phyloP scores from a whole-genome alignment of 2,113 vertebrate species.

The Poeciliopsis prolifica region DNA sequence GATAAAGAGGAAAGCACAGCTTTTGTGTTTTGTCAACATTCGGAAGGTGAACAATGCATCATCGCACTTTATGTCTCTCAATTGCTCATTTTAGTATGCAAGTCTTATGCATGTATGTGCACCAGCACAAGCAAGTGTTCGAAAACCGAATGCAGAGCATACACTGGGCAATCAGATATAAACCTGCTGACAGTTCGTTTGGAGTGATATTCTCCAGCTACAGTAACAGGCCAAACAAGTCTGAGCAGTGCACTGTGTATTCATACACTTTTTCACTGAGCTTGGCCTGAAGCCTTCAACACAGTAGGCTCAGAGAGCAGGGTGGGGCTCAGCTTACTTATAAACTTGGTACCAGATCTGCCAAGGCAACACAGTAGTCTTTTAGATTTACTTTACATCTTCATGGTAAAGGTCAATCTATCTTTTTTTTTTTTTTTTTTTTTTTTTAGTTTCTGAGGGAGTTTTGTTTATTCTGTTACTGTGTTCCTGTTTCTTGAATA shows the following conservation, averaged over 20 bases:
- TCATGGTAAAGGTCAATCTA: background rate
- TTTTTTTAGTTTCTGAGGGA: background rate
- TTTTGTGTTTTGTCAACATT: slow-evolving; percentile 31
- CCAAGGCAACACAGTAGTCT: slow-evolving; percentile 15
- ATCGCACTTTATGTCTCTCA: slow-evolving; percentile 11
- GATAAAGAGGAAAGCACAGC: slow-evolving; percentile 23
- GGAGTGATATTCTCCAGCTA: slow-evolving; percentile 57
- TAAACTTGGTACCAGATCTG: slow-evolving; percentile 50
- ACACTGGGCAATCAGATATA: slow-evolving; percentile 40
- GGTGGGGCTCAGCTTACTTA: slow-evolving; percentile 48
- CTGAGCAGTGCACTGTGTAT: slow-evolving; percentile 75
- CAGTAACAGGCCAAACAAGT: slow-evolving; percentile 78
- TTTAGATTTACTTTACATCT: slow-evolving; percentile 6
- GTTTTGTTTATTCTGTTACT: slow-evolving; percentile 10
- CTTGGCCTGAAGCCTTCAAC: slow-evolving; percentile 74
- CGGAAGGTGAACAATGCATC: slow-evolving; percentile 19
- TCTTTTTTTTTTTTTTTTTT: background rate
- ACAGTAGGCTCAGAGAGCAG: slow-evolving; percentile 78
- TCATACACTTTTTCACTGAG: slow-evolving; percentile 71
- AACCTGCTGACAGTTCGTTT: slow-evolving; percentile 50
- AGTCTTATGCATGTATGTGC: slow-evolving; percentile 9
- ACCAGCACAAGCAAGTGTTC: slow-evolving; percentile 15
- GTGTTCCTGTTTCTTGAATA: slow-evolving; percentile 21
- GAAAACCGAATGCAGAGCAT: slow-evolving; percentile 6
- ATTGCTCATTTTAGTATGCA: slow-evolving; percentile 35